These are phyloP conservation scores for Euschistus heros DNA, from an alignment of 1,140 invertebrate species.

Conservation along the genomic window DNA sequence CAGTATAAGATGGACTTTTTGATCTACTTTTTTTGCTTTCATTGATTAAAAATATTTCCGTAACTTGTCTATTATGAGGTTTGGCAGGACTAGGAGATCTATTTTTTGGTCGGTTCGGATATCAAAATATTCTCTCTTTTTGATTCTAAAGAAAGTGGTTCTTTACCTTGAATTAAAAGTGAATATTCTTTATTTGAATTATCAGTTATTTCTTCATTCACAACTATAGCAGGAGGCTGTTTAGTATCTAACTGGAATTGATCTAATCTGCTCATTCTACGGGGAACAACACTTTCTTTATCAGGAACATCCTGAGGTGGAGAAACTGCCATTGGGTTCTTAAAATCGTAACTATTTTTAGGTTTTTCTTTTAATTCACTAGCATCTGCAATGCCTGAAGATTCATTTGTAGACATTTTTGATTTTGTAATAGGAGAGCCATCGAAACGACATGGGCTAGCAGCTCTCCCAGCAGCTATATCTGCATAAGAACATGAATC, in stretches of 20 bases:
- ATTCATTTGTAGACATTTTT: neutral
- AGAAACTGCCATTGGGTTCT: too few relatives aligned
- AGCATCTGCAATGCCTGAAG: too few relatives aligned
- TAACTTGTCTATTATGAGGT: too few relatives aligned
- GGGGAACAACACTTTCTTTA: too few relatives aligned
- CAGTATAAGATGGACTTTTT: neutral
- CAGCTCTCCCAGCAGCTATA: constrained; percentile 41
- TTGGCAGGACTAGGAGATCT: too few relatives aligned
- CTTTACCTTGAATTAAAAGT: neutral
- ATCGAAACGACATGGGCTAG: constrained; percentile 29
- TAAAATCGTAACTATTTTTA: too few relatives aligned
- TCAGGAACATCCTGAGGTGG: too few relatives aligned
- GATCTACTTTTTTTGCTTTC: neutral
- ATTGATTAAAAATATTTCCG: too few relatives aligned
- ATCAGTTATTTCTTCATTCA: neutral
- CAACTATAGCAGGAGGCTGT: neutral
- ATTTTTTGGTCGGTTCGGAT: too few relatives aligned
- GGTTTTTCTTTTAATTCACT: too few relatives aligned
- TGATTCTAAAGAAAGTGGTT: neutral
- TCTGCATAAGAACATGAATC: constrained; percentile 40
- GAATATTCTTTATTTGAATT: neutral
- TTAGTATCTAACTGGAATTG: neutral
- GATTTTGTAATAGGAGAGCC: constrained; percentile 6
- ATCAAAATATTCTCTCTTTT: too few relatives aligned
- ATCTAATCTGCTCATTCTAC: neutral